These are phyloP conservation scores for Macrosoma leucophasiata DNA, from an alignment of 2,888 invertebrate species.

Conservation along the genomic window DNA sequence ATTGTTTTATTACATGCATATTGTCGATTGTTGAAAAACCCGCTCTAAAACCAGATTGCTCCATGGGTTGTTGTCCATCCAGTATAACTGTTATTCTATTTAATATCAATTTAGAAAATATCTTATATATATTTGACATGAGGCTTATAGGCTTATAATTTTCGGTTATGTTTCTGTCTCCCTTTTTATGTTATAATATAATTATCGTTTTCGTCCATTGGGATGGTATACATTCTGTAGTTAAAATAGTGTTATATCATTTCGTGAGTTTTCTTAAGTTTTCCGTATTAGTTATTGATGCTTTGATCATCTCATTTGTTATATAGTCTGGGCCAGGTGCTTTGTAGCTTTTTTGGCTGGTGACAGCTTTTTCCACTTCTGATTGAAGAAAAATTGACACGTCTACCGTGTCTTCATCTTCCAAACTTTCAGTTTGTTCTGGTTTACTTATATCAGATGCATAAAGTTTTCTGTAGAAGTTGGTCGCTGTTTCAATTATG, in stretches of 20 bases:
- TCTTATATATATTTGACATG: conserved; percentile 1
- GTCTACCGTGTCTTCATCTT: conserved; percentile 1
- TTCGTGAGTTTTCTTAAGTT: not conserved
- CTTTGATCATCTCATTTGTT: conserved; percentile 1
- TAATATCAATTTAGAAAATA: conserved; percentile 1
- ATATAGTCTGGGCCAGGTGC: conserved; percentile 1
- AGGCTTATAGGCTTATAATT: conserved; percentile 1
- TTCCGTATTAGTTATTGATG: not conserved
- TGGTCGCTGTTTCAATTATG: conserved; percentile 5
- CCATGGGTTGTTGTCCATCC: too few species aligned
- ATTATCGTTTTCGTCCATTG: not conserved
- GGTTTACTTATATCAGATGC: not conserved
- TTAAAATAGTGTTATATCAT: not conserved
- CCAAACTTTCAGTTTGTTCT: not conserved
- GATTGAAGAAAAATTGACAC: not conserved
- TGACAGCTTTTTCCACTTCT: conserved; percentile 2
- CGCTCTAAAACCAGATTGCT: not conserved
- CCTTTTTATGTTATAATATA: conserved; percentile 1
- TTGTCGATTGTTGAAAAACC: not conserved
- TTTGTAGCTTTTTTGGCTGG: not conserved
- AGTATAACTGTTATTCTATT: not conserved
- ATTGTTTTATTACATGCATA: conserved; percentile 2
- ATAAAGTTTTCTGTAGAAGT: conserved; percentile 5
- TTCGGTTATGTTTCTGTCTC: not conserved
- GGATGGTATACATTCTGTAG: not conserved